Base-by-base conservation (phyloP, 2,113 vertebrate species). In the Glaucomys volans region DNA sequence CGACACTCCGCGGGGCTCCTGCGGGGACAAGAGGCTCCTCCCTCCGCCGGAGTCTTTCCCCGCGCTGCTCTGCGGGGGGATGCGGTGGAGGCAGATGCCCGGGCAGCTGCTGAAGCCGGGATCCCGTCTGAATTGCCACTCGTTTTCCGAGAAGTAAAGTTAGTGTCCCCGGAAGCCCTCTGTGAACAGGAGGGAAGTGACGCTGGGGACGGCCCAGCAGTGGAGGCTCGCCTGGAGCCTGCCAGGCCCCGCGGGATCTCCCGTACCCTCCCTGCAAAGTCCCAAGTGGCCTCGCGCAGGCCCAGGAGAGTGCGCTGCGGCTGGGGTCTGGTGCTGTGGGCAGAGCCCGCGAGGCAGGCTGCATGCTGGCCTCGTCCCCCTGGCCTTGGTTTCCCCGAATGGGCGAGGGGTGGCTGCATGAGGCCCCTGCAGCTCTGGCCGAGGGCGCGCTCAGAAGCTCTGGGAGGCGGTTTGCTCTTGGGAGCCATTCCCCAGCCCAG, bases 251-350 rank as follows among this genome's bases (percentile, higher is more conserved):
- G 18, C 1, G 54, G 16, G 74, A 8, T 52, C 16, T 26, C 14
- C 11, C 22, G 3, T n/a, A n/a, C 11, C 32, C 35, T 13, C 20
- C 10, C 32, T 24, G 26, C 59, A 24, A 64, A 85, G n/a, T 22
- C 57, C 66, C 22, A 4, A 2, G 16, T 28, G 8, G 44, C 12
- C 0, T 13, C 11, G 71, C 18, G 5, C 2, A 1, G 26, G n/a
- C 3, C 12, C 0, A 1, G 72, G 24, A 50, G 35, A 9, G 18
- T 24, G n/a, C 2, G 0, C 35, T 0, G 6, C 14, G 1, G 66
- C 26, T 8, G 8, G 1, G 52, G 4, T 4, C 1, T 10, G n/a
- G 0, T 37, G 0, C 30, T 22, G n/a, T 2, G 28, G n/a, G 37
- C 71, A 17, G 7, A 28, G n/a, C 6, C 72, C 40, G 17, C n/a